Conservation (phyloP, 2,888 invertebrate genomes). For the Girardia tigrina region DNA sequence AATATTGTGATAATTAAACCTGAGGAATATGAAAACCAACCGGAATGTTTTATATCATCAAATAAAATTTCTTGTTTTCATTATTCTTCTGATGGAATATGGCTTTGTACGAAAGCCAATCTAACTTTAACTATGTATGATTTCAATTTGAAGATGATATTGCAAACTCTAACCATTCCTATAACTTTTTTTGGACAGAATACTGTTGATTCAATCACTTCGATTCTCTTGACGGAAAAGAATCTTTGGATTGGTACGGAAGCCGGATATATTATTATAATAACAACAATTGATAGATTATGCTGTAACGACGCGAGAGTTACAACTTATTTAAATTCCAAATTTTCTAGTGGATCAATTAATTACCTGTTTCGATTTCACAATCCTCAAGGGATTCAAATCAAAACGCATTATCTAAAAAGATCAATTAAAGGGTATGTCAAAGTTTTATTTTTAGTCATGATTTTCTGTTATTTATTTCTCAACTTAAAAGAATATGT, state of each 20-base stretch:
- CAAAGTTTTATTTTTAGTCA: neutral
- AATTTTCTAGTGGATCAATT: neutral
- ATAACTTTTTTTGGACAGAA: neutral
- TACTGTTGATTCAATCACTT: neutral
- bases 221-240: neutral
- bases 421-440: neutral
- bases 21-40: no score
- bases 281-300: conserved; percentile 5
- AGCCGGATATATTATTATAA: neutral
- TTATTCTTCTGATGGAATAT: conserved; percentile 11
- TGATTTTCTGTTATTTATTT: no score
- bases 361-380: neutral
- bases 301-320: neutral
- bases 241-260: neutral
- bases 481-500: no score
- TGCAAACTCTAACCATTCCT: neutral
- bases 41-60: no score
- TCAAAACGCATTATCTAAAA: neutral
- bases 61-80: neutral
- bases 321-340: neutral
- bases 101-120: neutral
- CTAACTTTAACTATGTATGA: neutral
- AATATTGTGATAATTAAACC: no score
- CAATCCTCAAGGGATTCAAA: neutral
- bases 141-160: neutral